Conservation (phyloP, 1,140 invertebrate species). For the Meloidogyne floridensis region DNA sequence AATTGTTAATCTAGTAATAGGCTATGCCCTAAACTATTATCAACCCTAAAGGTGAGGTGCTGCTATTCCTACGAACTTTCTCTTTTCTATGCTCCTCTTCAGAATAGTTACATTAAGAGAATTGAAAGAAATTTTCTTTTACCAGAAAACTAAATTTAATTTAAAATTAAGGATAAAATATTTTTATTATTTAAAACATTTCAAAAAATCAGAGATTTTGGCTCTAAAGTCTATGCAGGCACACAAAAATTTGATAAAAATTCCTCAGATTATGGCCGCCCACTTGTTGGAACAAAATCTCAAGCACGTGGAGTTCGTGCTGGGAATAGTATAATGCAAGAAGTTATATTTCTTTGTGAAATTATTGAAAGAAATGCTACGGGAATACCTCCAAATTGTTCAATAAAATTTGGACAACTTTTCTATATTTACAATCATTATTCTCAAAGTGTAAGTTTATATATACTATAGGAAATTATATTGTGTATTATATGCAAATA, state of each 20-base stretch:
- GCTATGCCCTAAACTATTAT: conserved; percentile 31
- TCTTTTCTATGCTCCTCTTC: neutral
- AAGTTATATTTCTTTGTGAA: conserved; percentile 46
- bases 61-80: neutral
- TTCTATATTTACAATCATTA: conserved; percentile 35
- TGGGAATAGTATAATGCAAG: conserved; percentile 15
- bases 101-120: no score
- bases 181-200: neutral
- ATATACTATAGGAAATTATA: no score
- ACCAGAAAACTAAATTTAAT: neutral
- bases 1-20: conserved; percentile 15
- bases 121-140: no score
- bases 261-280: conserved; percentile 33
- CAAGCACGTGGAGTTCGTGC: conserved; percentile 33
- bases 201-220: conserved; percentile 15
- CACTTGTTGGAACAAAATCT: conserved; percentile 35
- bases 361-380: conserved; percentile 33
- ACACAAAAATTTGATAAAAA: conserved; percentile 39
- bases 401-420: conserved; percentile 41
- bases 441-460: conserved; percentile 31
- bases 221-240: conserved; percentile 8
- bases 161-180: neutral
- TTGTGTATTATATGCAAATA: no score
- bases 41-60: conserved; percentile 1
- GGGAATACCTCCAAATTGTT: conserved; percentile 33